Evolutionary conservation across 2,888 invertebrate genomes (phyloP), one percentile per base, ranked within the genome.

Genomic region (Camponotus fellah): DNA sequence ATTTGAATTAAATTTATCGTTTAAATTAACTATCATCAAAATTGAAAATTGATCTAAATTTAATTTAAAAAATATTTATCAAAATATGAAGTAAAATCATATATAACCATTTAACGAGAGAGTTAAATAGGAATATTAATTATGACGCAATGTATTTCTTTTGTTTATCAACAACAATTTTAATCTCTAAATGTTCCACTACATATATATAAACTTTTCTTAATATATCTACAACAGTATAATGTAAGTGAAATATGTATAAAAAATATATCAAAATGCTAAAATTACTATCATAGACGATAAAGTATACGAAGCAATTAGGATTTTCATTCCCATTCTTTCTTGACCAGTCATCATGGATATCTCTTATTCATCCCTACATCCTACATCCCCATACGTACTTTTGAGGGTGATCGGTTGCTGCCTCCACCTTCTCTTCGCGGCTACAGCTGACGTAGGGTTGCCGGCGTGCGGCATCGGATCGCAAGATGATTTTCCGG

Each of bases 321-420:
- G n/a, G n/a, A 46, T n/a, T 49, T 49, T 2, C 32, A 46, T 46
- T 62, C 32, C 10, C 0, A 43, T 46, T 5, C 34, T 64, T 3
- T 14, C 6, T 40, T 17, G 9, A 53, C 8, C 40, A 17, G 1
- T 40, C 56, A 14, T 12, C 17, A 21, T 43, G n/a, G 37, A 68
- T 14, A 32, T 32, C 17, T 2, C 37, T 17, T 71, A 14, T 34
- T 32, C 21, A 34, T 56, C 26, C 26, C 26, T 32, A 69, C 26
- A 58, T 14, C 71, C 43, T 40, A 49, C 12, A 12, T 46, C 17
- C 8, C 37, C 60, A 77, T 90, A 90, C 90, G 75, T 90, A 90
- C 90, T 90, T 90, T 86, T 88, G 26, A 89, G 72, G 72, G 85
- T 79, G 84, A 74, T 49, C 49, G 77, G 77, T 9, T 69, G 85